Conservation (phyloP, 2,113 vertebrate genomes). For the Perca fluviatilis region DNA sequence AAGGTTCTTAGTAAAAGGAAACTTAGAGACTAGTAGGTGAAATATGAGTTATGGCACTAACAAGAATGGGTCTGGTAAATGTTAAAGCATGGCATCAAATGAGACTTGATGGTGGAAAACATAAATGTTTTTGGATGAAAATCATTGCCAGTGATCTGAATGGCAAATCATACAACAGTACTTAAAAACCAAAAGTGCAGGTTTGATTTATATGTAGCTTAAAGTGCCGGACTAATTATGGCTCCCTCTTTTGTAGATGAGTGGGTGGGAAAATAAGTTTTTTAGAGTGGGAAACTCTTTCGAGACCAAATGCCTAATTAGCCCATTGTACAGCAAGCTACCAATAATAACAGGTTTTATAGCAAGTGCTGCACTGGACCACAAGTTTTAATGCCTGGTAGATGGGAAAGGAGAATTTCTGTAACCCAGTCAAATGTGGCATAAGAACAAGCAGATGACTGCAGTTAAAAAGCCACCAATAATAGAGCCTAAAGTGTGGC, state of each 20-base stretch:
- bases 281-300: slow-evolving; percentile 53
- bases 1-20: slow-evolving; percentile 17
- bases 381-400: slow-evolving; percentile 18
- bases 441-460: slow-evolving; percentile 11
- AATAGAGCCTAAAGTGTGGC: slow-evolving; percentile 24
- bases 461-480: slow-evolving; percentile 41
- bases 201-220: slow-evolving; percentile 46
- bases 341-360: slow-evolving; percentile 47
- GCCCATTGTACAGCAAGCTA: slow-evolving; percentile 38
- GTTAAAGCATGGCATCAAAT: slow-evolving; percentile 8
- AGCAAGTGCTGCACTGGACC: slow-evolving; percentile 40
- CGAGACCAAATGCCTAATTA: slow-evolving; percentile 60
- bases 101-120: slow-evolving; percentile 27
- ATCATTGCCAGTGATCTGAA: slow-evolving; percentile 41
- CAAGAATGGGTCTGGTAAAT: neutral
- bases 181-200: slow-evolving; percentile 49
- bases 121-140: slow-evolving; percentile 32
- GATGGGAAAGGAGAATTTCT: slow-evolving; percentile 17
- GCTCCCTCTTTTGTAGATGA: slow-evolving; percentile 42
- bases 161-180: slow-evolving; percentile 49
- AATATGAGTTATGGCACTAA: neutral
- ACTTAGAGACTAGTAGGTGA: neutral
- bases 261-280: slow-evolving; percentile 46
- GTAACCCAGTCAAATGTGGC: neutral
- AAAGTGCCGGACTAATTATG: slow-evolving; percentile 47